phyloP scores from a whole-genome alignment of 2,797 vertebrate genomes.

The Enteromius fasciolatus region DNA sequence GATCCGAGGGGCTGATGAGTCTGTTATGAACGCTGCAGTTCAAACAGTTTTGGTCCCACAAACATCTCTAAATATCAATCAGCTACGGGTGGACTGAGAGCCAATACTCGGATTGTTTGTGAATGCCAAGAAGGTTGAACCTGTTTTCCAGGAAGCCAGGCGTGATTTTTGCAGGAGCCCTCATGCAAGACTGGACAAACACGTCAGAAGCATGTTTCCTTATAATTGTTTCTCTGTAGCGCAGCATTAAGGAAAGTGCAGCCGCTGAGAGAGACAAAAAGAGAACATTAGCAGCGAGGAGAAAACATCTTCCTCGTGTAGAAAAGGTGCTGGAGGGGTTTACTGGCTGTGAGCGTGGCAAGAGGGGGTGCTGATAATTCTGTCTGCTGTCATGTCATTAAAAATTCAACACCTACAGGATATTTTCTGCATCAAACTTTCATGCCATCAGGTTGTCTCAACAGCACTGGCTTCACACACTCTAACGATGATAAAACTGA shows the following conservation, averaged over 20 bases:
- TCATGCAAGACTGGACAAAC: neutral
- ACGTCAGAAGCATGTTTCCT: neutral
- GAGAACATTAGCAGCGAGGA: constrained; percentile 34
- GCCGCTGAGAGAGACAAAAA: neutral
- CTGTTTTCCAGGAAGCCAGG: constrained; percentile 26
- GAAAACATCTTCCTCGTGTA: constrained; percentile 40
- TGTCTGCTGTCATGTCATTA: constrained; percentile 67
- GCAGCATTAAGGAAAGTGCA: neutral
- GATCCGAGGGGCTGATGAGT: constrained; percentile 77
- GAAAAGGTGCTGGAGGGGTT: constrained; percentile 37
- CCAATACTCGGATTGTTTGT: constrained; percentile 40
- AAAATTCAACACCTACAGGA: constrained; percentile 75
- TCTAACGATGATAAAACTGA: constrained; percentile 60
- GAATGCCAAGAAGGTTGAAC: constrained; percentile 53
- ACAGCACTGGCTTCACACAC: constrained; percentile 56
- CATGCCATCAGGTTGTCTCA: constrained; percentile 68
- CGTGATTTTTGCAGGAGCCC: neutral
- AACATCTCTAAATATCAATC: constrained; percentile 80
- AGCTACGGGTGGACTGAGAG: constrained; percentile 58
- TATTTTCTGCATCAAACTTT: constrained; percentile 76
- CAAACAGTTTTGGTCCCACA: constrained; percentile 76
- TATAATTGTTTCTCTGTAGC: neutral
- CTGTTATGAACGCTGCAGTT: constrained; percentile 77
- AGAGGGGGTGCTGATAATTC: constrained; percentile 63
- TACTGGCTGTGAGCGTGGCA: constrained; percentile 47